A percentile compares a stretch with the other conserved stretches of the same genome.
Evolutionary conservation across 2,888 invertebrate genomes (phyloP).

Genomic region (Steromphala cineraria): DNA sequence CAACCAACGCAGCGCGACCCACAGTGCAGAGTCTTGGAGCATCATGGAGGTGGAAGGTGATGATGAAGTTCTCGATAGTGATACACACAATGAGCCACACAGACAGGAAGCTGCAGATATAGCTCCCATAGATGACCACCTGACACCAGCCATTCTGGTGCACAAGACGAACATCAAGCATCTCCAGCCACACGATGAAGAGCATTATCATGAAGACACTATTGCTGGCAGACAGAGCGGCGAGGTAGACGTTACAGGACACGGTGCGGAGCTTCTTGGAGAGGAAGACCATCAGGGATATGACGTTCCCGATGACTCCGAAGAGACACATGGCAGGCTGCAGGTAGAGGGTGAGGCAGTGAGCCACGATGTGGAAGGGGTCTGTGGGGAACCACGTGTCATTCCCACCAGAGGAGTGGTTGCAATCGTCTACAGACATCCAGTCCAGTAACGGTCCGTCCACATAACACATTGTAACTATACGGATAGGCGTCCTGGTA

Average conservation of each 20-base stretch:
- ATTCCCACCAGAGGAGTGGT: background rate
- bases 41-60: slow-evolving; percentile 56
- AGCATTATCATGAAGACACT: slow-evolving; percentile 83
- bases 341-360: slow-evolving; percentile 44
- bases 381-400: background rate
- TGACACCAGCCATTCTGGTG: slow-evolving; percentile 80
- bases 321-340: slow-evolving; percentile 83
- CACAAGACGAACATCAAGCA: slow-evolving; percentile 45
- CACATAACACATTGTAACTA: too few relatives aligned
- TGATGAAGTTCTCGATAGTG: slow-evolving; percentile 87
- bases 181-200: slow-evolving; percentile 74
- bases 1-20: slow-evolving; percentile 47
- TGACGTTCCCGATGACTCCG: slow-evolving; percentile 85
- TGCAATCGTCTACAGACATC: too few relatives aligned
- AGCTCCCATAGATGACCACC: slow-evolving; percentile 83
- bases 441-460: too few relatives aligned
- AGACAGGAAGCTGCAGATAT: slow-evolving; percentile 63
- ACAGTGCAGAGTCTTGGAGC: slow-evolving; percentile 56
- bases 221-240: slow-evolving; percentile 86
- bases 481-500: too few relatives aligned
- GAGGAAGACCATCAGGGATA: slow-evolving; percentile 85
- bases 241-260: slow-evolving; percentile 87
- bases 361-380: slow-evolving; percentile 4
- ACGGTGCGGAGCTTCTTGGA: slow-evolving; percentile 83
- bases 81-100: slow-evolving; percentile 91